phyloP scores from a whole-genome alignment of 2,113 vertebrate species.

The Salvelinus alpinus region DNA sequence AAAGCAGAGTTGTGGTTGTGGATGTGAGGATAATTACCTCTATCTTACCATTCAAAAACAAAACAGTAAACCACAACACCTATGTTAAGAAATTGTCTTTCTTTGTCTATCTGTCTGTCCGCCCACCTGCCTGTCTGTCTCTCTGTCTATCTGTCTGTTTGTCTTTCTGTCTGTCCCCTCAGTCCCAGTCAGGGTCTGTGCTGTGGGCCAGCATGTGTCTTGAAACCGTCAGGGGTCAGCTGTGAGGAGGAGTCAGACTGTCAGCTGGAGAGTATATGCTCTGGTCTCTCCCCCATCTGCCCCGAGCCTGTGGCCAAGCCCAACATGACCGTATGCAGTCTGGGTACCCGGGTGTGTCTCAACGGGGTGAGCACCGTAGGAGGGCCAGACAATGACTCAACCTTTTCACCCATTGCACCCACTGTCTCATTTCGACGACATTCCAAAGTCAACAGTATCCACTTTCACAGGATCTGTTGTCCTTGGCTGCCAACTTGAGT shows the following conservation, averaged over 20 bases:
- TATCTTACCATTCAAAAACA: background rate
- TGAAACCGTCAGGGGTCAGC: conserved; percentile 39
- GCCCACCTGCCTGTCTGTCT: too few relatives aligned
- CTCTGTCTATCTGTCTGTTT: too few relatives aligned
- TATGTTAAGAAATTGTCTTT: background rate
- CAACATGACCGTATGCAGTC: conserved; percentile 74
- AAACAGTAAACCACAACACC: background rate
- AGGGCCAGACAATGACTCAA: conserved; percentile 2
- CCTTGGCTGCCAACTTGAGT: background rate
- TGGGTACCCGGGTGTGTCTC: conserved; percentile 73
- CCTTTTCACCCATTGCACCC: background rate
- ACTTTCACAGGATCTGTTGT: background rate
- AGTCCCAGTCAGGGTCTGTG: conserved; percentile 82
- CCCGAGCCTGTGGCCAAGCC: conserved; percentile 66
- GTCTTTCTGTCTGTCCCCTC: background rate
- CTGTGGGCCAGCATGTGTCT: conserved; percentile 68
- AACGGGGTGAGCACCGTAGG: conserved; percentile 49
- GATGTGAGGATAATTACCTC: background rate
- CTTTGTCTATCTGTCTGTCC: too few relatives aligned
- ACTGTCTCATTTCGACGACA: background rate
- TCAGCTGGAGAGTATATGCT: conserved; percentile 61
- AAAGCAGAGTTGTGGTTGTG: background rate
- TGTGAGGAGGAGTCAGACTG: conserved; percentile 78
- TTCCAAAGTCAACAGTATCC: too few relatives aligned
- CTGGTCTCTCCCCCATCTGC: conserved; percentile 68